A percentile compares a stretch with the other conserved stretches of the same genome.
Conservation (phyloP, 2,113 vertebrate species). For the Zosterops pallidus region DNA sequence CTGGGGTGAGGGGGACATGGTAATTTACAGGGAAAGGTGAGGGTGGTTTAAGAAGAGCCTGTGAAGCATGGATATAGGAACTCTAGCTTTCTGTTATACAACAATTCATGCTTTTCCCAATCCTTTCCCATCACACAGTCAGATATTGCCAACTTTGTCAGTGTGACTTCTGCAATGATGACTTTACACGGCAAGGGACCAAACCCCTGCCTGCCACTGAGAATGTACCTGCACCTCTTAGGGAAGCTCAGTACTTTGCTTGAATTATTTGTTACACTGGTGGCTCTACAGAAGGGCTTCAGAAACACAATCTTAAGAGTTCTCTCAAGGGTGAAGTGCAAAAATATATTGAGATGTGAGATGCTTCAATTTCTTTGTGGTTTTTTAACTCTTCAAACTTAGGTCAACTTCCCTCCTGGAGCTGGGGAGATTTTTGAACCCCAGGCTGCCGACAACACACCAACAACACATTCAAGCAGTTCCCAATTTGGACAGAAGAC, state of each 20-base stretch:
- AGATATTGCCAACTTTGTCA: not conserved
- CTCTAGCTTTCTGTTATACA: not conserved
- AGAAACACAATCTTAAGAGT: not conserved
- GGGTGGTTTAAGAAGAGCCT: not conserved
- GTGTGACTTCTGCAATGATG: accelerated
- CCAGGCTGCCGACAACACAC: accelerated
- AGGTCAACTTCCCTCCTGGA: not conserved
- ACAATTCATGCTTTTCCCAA: too few relatives aligned
- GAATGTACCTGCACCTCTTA: not conserved
- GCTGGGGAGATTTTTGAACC: not conserved
- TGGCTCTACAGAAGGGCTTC: not conserved
- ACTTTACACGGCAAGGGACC: not conserved
- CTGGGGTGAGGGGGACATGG: not conserved
- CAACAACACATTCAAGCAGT: not conserved
- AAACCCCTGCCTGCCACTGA: not conserved
- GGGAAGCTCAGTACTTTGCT: not conserved
- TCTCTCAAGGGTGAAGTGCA: not conserved
- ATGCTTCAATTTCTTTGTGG: not conserved
- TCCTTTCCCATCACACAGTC: not conserved
- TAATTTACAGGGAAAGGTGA: not conserved
- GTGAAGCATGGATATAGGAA: not conserved
- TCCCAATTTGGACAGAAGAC: not conserved
- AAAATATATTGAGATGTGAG: not conserved
- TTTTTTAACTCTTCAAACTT: not conserved
- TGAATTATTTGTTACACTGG: not conserved